Base-by-base conservation (phyloP, 2,888 invertebrate species). In the Blastobasis lacticolella region DNA sequence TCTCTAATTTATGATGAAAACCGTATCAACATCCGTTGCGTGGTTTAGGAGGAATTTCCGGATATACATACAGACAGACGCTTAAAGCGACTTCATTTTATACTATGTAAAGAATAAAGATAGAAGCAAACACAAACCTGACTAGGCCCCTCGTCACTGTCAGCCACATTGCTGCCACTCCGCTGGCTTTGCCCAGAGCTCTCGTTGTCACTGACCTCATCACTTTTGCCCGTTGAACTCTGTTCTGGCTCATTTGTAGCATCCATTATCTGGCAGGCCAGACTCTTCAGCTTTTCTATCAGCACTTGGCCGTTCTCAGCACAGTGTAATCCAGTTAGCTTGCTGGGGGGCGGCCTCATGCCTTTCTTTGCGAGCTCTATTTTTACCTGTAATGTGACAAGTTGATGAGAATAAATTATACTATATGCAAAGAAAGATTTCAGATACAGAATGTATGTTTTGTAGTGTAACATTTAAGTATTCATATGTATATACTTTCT, bases 331-430 rank as follows among this genome's bases (percentile, higher is more conserved):
- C 77, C 81, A 0, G 82, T 78, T 9, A 81, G 60, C 56, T 78
- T 85, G 62, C 83, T 84, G 0, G 83, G 82, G 0, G 79, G 83
- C 0, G 85, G 85, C 6, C 82, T 60, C 1, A 84, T 68, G n/a
- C 79, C 79, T 72, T 82, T 85, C 63, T 80, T 83, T 4, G 81
- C 83, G 4, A 79, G 59, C 40, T 82, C 79, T 6, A 82, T 66
- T 56, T 78, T 78, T 1, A 83, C 57, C 52, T 71, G 55, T 1
- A 49, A 45, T 23, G 23, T 23, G 23, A 23, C 3, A 23, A 23
- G 23, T 23, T 23, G 23, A 23, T 23, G 23, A 23, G 23, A 23
- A 23, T 3, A 23, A 23, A 23, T 23, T 1, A 23, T 23, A 23
- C 23, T 23, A 3, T 23, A 23, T 23, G 1, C 23, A 23, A 3